Base-by-base conservation (phyloP, 2,888 invertebrate species). In the Morpho deidamia region DNA sequence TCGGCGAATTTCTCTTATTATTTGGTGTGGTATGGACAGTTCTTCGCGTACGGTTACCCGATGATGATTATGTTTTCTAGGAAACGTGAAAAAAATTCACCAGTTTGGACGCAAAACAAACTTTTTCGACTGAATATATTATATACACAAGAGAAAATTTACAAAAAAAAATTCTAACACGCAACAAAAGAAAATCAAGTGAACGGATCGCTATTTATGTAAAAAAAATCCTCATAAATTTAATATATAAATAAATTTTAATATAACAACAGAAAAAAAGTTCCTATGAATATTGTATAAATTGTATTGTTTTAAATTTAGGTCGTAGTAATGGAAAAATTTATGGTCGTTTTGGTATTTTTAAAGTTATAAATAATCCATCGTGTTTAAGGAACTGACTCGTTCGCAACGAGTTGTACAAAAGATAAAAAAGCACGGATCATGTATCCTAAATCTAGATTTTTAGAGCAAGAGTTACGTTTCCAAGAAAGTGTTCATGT, bases 241-340 rank as follows among this genome's bases (percentile, higher is more conserved):
- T 84, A 86, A 86, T 88, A 85, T 87, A 87, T 87, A 79, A 86
- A 84, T 86, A 84, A 88, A 88, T 83, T 23, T 85, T 72, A 81
- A 87, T 85, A 81, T 87, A 86, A 88, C 87, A 88, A 88, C 87
- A 88, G 88, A 87, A 85, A 57, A 39, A 85, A 88, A 89, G 89
- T 89, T 88, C 89, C 89, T 89, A 89, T 88, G 83, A 86, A 86
- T 86, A 86, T 86, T 88, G 86, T 88, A 87, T 88, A 87, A 87
- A 88, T 79, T 76, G 85, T 88, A 87, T 88, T 88, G 82, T 88
- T 85, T 88, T 87, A 87, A 88, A 85, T 87, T 88, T 88, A 88
- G 89, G 83, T 86, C 85, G 82, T 88, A 88, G 85, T 84, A 85
- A 86, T 76, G 83, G 81, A 82, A 86, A 87, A 88, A 84, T 82